Conservation (phyloP, 1,140 invertebrate species). For the Propsilocerus akamusi region DNA sequence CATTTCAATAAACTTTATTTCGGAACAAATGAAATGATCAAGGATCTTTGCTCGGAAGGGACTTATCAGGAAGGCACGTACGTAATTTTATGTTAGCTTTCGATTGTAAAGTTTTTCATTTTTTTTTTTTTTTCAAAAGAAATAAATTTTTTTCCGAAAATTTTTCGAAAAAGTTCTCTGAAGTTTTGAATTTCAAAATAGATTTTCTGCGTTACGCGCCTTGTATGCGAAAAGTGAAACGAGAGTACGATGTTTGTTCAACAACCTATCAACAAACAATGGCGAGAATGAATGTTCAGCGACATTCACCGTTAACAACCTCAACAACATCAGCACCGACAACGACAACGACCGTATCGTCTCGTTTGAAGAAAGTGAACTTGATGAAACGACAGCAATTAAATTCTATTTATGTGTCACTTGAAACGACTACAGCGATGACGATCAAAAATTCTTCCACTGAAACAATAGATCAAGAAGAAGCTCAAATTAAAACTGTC, state of each 20-base stretch:
- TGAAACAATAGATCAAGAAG: neutral
- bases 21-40: slow-evolving; percentile 47
- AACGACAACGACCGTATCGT: slow-evolving; percentile 6
- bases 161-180: neutral
- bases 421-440: neutral
- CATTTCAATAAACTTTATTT: slow-evolving; percentile 54
- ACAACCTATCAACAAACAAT: slow-evolving; percentile 42
- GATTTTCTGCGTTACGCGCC: slow-evolving; percentile 50
- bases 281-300: slow-evolving; percentile 15
- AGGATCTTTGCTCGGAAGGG: slow-evolving; percentile 52
- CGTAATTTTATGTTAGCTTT: neutral
- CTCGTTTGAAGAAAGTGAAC: neutral
- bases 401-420: neutral
- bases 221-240: slow-evolving; percentile 43
- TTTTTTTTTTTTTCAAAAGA: neutral
- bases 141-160: neutral
- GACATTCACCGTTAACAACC: slow-evolving; percentile 7
- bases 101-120: neutral
- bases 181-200: no score
- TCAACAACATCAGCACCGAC: slow-evolving; percentile 9
- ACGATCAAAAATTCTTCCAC: neutral
- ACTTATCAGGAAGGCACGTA: slow-evolving; percentile 28
- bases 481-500: neutral
- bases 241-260: slow-evolving; percentile 45
- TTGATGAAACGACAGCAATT: neutral